phyloP scores from a whole-genome alignment of 92 coral and sea anemone genomes.

The Zoanthus solanderi region DNA sequence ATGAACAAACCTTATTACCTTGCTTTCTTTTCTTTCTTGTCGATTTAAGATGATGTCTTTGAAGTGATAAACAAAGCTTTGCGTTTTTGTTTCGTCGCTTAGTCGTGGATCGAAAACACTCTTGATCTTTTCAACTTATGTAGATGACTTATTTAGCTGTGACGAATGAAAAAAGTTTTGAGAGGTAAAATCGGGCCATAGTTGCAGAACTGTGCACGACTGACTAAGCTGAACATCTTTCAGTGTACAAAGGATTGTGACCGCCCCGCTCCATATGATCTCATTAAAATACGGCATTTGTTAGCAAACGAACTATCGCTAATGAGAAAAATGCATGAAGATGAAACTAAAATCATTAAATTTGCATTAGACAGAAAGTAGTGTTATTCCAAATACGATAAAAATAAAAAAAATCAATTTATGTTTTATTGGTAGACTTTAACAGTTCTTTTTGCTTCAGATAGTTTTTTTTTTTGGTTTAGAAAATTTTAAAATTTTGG shows the following conservation, averaged over 20 bases:
- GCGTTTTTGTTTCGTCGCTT: no score
- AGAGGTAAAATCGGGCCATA: no score
- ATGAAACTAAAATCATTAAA: not conserved
- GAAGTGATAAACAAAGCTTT: no score
- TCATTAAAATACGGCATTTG: not conserved
- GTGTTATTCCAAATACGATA: not conserved
- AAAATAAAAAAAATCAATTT: not conserved
- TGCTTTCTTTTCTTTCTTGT: no score
- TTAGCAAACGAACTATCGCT: not conserved
- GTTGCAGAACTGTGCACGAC: no score
- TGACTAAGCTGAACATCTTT: no score
- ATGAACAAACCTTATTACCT: no score
- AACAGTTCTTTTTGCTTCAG: not conserved
- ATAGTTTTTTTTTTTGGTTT: not conserved
- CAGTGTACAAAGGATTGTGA: not conserved
- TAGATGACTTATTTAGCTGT: no score
- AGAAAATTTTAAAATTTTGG: not conserved
- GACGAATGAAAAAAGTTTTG: no score
- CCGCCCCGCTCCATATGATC: not conserved
- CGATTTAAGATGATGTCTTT: no score
- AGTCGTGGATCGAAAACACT: no score
- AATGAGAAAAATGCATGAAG: not conserved
- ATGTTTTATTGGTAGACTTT: not conserved
- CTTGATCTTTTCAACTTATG: no score
- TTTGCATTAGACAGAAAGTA: constrained; percentile 1